Conservation (phyloP, 2,797 vertebrate species). For the Artibeus jamaicensis region DNA sequence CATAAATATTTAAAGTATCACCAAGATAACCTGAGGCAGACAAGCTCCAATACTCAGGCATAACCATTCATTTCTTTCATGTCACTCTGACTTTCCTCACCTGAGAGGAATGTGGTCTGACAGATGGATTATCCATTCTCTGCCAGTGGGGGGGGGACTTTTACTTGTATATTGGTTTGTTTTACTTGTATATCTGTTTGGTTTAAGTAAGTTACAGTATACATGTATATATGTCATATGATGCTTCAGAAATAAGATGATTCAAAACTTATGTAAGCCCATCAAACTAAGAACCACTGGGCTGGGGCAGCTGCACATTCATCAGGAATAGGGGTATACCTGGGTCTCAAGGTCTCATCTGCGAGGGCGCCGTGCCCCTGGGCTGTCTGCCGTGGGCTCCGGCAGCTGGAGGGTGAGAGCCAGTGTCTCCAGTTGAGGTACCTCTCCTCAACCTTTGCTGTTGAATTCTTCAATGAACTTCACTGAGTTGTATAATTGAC, state of each 20-base stretch:
- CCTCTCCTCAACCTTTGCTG: neutral
- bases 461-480: neutral
- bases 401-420: neutral
- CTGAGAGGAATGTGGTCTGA: conserved; percentile 56
- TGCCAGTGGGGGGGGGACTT: neutral
- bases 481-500: neutral
- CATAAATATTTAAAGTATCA: conserved; percentile 51
- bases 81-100: conserved; percentile 54
- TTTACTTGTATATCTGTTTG: conserved; percentile 46
- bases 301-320: neutral
- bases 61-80: conserved; percentile 49
- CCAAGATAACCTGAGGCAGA: conserved; percentile 40
- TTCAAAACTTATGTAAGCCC: neutral
- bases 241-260: conserved; percentile 38
- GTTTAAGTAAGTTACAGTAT: neutral
- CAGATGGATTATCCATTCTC: conserved; percentile 66
- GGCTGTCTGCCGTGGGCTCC: neutral
- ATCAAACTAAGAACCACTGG: neutral
- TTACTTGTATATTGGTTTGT: conserved; percentile 38
- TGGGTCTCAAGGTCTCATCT: neutral
- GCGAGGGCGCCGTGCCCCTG: neutral
- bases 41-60: conserved; percentile 7
- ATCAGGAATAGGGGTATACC: neutral
- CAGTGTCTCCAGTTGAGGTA: neutral
- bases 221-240: neutral